Evolutionary conservation across 2,113 vertebrate genomes (phyloP).

Genomic region (Sprattus sprattus): DNA sequence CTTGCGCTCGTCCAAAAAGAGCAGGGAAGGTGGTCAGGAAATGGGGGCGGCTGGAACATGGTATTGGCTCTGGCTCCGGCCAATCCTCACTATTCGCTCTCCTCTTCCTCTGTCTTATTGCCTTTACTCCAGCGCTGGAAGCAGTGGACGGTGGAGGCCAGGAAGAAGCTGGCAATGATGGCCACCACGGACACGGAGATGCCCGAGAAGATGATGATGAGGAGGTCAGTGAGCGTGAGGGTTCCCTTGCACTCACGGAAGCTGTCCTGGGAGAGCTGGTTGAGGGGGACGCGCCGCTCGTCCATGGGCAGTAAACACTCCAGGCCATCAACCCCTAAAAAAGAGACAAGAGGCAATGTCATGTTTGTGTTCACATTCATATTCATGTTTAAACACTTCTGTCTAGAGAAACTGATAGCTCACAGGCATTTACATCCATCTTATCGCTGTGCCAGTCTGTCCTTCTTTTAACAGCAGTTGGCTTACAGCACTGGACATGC

Average conservation of each 20-base stretch:
- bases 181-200: conserved; percentile 93
- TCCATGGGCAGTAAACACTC: conserved; percentile 90
- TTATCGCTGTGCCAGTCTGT: background rate
- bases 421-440: background rate
- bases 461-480: background rate
- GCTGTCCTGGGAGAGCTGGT: conserved; percentile 90
- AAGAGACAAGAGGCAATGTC: conserved; percentile 35
- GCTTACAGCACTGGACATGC: background rate
- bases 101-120: conserved; percentile 88
- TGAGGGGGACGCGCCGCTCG: conserved; percentile 82
- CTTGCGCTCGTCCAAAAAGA: background rate
- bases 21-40: background rate
- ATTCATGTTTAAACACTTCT: background rate
- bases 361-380: background rate
- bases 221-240: conserved; percentile 90
- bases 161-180: conserved; percentile 95
- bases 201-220: conserved; percentile 98
- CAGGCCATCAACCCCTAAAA: conserved; percentile 84
- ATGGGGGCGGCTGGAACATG: background rate
- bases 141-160: conserved; percentile 94
- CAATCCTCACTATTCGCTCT: conserved; percentile 83
- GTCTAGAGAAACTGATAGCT: background rate
- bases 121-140: conserved; percentile 93
- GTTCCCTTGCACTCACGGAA: conserved; percentile 92
- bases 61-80: background rate